Base-by-base conservation (phyloP, 2,888 invertebrate genomes). In the Ryuthela nishihirai region DNA sequence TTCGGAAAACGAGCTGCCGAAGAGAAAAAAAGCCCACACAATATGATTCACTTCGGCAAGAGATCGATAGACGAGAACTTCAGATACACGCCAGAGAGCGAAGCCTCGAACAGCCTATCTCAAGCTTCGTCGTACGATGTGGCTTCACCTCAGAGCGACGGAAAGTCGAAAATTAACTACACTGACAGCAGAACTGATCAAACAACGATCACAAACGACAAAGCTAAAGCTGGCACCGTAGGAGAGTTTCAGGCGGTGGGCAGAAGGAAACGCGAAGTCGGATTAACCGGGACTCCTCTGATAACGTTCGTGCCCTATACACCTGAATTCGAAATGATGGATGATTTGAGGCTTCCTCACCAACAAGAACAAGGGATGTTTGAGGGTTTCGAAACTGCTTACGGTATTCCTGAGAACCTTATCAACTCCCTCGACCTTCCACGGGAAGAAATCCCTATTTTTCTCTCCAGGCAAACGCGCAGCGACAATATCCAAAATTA, bases 1-100 rank as follows among this genome's bases (percentile, higher is more conserved):
- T 54, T 60, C 25, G 54, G 54, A 1, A 60, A 60, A 24, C 29
- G 53, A 4, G 53, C 53, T 39, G 29, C 39, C 4, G 32, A 29
- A 4, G 29, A n/a, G n/a, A n/a, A n/a, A n/a, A 58, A 52, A 29
- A 50, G 56, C 12, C 46, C 54, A 1, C 60, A 60, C 7, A 46
- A 48, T 15, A 60, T 59, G 43, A 59, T 54, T 18, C 54, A 54
- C 35, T 54, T 60, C 25, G 54, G 54, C 1, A 60, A 60, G 20
- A 21, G 53, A 4, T 48, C 53, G n/a, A n/a, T n/a, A n/a, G n/a
- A n/a, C n/a, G 29, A 12, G 12, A 29, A 29, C 29, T 9, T 9
- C 7, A 29, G 12, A 7, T 7, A 29, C 29, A 29, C 7, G 29
- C 7, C 7, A 29, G 29, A 9, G 7, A 29, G 29, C 7, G 12